These are phyloP conservation scores for Cranoglanis bouderius DNA, from an alignment of 2,113 vertebrate genomes.

Conservation along the genomic window DNA sequence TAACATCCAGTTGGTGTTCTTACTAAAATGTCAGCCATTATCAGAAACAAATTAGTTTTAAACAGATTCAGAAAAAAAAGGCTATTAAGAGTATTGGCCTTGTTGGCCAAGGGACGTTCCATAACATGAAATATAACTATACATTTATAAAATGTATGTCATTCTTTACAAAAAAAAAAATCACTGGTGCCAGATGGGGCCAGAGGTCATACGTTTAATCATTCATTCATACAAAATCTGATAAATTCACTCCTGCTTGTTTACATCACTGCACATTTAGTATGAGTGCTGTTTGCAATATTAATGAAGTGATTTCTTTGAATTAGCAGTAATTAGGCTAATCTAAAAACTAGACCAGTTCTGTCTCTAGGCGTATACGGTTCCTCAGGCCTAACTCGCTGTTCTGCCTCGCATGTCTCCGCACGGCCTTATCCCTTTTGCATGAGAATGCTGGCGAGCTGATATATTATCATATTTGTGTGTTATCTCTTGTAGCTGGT, in stretches of 20 bases:
- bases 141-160: neutral
- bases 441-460: conserved; percentile 39
- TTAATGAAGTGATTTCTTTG: conserved; percentile 17
- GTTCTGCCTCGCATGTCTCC: neutral
- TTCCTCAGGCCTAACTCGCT: neutral
- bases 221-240: neutral
- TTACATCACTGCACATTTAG: neutral
- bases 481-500: conserved; percentile 60
- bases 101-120: neutral
- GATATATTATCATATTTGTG: conserved; percentile 57
- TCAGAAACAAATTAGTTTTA: neutral
- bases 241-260: neutral
- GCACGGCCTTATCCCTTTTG: conserved; percentile 31
- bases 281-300: neutral
- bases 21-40: neutral
- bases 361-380: too few species aligned
- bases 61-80: neutral
- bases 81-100: neutral
- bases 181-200: neutral
- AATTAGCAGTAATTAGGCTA: neutral
- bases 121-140: neutral
- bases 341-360: neutral
- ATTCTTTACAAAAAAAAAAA: neutral
- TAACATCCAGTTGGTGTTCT: neutral
- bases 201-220: neutral